Evolutionary conservation across 2,797 vertebrate genomes (phyloP), one percentile per base, ranked within the genome.

Genomic region (Antrozous pallidus): DNA sequence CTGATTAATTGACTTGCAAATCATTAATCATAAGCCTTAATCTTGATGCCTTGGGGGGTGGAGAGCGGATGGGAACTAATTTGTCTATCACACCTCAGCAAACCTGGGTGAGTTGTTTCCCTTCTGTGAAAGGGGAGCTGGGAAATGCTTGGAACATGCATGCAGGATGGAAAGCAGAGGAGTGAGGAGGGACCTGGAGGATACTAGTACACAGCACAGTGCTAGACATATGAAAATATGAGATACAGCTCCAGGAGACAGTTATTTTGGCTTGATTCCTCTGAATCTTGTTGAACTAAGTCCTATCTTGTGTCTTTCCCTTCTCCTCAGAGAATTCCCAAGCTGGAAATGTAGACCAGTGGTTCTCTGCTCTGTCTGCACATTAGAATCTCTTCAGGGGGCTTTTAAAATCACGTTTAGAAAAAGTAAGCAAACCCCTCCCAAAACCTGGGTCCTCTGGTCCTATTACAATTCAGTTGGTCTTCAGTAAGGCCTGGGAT

Each of bases 21-120:
- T 94, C 93, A 93, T 97, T 97, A 93, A 97, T 97, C 95, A 91
- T 2, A n/a, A 91, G 40, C 71, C 42, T 84, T 63, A 38, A 54
- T 92, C 90, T 85, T 63, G 85, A 69, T 67, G 85, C 54, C 93
- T 92, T 70, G 58, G n/a, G 74, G 86, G 73, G 51, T 1, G 24
- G 49, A 56, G 56, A 4, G 8, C 38, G 70, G 90, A 58, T 0
- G 2, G 67, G 45, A 87, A 71, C 71, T 89, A 47, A 31, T 89
- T 86, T 83, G 63, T 92, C 88, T 85, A 28, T 22, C 31, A 40
- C 51, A 84, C 92, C 94, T 94, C 40, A 6, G 92, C 70, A 61
- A 61, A 86, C 79, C 71, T 24, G 45, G 61, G 24, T 3, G 56
- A 47, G 26, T 20, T 84, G n/a, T 81, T 49, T 91, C 54, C 24